Evolutionary conservation across 2,113 vertebrate genomes (phyloP), one percentile per base, ranked within the genome.

Genomic region (Seriola dumerili): DNA sequence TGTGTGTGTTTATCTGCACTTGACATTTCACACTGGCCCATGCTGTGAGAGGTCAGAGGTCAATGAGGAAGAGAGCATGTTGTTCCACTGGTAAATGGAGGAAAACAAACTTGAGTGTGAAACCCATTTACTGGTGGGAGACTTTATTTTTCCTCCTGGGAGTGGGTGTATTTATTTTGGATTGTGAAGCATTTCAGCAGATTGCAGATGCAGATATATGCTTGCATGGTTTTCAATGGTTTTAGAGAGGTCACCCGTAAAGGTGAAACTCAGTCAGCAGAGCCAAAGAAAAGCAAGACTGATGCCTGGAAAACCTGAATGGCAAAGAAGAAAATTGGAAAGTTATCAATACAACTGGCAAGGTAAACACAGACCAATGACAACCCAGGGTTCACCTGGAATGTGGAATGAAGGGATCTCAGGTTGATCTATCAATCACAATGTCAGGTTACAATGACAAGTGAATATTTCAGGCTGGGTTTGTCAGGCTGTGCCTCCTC

Each of bases 21-120:
- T 61, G 67, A 72, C 78, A 29, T 58, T 57, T 78, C 3, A 1
- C 66, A 7, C 1, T 69, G 77, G 74, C 34, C 72, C 14, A 0
- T 74, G 36, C 11, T 40, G 4, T 38, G 46, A 46, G 21, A 68
- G 48, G 74, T 71, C 65, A 66, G 68, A 81, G 74, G 70, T 85
- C 70, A 74, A 9, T 0, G 64, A 73, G 62, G 61, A 80, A 80
- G 42, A 25, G 55, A n/a, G 55, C 44, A 29, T 36, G n/a, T 57
- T 48, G 21, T 48, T 54, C 4, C 52, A 9, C n/a, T 14, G 67
- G 40, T 58, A 32, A 83, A 83, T 13, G 61, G 59, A 25, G 13
- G 8, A 72, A 72, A 82, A 54, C 3, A 62, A 80, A 76, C 59
- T 36, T 0, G 0, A 55, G 16, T 1, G 46, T 58, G 14, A 63